Percentiles rank a stretch among this genome's conserved stretches.
Evolutionary conservation across 2,888 invertebrate species (phyloP).

Genomic region (Papilio protenor): DNA sequence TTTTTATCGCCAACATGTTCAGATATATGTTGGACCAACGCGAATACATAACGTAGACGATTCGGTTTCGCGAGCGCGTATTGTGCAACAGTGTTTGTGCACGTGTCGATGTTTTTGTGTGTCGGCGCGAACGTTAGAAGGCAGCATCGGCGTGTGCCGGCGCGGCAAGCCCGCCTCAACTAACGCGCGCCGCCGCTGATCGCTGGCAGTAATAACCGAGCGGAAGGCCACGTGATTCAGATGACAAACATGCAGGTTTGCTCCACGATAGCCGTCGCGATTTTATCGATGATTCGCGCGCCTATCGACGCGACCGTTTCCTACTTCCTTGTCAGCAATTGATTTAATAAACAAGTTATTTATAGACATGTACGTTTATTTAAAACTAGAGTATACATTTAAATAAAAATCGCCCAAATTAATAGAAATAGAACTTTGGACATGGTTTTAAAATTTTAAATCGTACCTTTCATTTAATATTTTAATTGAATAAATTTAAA

Average conservation of each 20-base stretch:
- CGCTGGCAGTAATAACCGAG: conserved; percentile 70
- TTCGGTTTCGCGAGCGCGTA: conserved; percentile 75
- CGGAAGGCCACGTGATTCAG: conserved; percentile 80
- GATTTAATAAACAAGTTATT: conserved; percentile 38
- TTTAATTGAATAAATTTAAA: not conserved
- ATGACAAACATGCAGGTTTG: conserved; percentile 74
- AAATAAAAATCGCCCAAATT: not conserved
- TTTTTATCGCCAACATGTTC: conserved; percentile 37
- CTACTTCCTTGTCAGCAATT: conserved; percentile 42
- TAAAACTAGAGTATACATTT: not conserved
- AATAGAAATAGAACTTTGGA: not conserved
- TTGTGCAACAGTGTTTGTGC: conserved; percentile 83
- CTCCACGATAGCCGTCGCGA: conserved; percentile 63
- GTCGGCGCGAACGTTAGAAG: conserved; percentile 60
- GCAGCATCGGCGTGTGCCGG: conserved; percentile 71
- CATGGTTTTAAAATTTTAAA: not conserved
- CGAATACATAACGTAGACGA: conserved; percentile 56
- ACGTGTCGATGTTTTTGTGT: conserved; percentile 75
- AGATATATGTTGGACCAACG: conserved; percentile 41
- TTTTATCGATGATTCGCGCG: conserved; percentile 59
- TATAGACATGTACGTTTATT: not conserved
- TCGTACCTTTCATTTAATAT: not conserved
- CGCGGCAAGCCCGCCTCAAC: conserved; percentile 74
- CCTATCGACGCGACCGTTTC: conserved; percentile 43
- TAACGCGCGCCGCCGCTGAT: conserved; percentile 70